Percentiles rank a stretch among this genome's conserved stretches.
Conservation (phyloP, 2,888 invertebrate species). For the Andricus curvator region DNA sequence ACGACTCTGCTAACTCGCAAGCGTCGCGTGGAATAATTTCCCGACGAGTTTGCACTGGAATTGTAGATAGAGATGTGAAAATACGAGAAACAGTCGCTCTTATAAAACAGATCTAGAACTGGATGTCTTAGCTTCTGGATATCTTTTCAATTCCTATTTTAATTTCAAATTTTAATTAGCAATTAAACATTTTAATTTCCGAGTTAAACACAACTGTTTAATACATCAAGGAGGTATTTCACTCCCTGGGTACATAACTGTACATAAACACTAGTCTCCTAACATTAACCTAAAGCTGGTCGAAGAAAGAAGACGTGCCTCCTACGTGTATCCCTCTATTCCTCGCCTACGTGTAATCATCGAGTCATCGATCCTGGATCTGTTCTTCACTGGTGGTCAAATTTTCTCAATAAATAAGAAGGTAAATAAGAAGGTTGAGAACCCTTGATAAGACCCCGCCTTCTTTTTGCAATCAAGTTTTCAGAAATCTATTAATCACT, state of each 20-base stretch:
- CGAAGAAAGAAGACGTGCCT: constrained; percentile 21
- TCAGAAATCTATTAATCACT: constrained; percentile 40
- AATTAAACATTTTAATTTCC: neutral
- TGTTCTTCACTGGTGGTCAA: constrained; percentile 34
- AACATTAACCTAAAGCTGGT: constrained; percentile 24
- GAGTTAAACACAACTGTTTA: constrained; percentile 4
- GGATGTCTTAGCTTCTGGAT: neutral
- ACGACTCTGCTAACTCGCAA: constrained; percentile 72
- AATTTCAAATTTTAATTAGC: neutral
- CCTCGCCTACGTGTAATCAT: constrained; percentile 35
- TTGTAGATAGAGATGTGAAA: constrained; percentile 12
- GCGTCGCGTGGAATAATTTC: constrained; percentile 73
- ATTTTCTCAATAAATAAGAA: constrained; percentile 22
- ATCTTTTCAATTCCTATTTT: neutral
- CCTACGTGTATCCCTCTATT: constrained; percentile 29
- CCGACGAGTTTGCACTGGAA: constrained; percentile 44
- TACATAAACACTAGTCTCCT: constrained; percentile 28
- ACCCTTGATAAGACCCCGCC: neutral
- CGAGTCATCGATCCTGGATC: constrained; percentile 40
- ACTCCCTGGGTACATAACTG: constrained; percentile 5
- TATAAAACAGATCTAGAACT: neutral
- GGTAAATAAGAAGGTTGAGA: constrained; percentile 17
- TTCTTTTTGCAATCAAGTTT: constrained; percentile 14
- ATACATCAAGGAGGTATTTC: constrained; percentile 5
- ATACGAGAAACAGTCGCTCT: neutral